Conservation (phyloP, 2,113 vertebrate species). For the Apus apus region DNA sequence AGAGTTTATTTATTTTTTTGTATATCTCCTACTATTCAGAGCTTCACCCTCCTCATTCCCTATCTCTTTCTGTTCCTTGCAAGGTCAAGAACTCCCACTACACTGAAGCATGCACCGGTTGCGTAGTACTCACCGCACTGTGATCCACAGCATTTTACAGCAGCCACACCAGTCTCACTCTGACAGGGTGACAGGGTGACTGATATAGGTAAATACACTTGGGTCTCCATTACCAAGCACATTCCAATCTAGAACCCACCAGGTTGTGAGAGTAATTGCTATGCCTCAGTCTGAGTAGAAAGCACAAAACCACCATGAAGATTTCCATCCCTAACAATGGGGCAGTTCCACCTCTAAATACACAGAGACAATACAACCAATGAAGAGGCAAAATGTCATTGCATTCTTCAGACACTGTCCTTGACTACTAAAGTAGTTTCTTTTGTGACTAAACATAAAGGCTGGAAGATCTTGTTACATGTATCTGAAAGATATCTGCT, state of each 20-base stretch:
- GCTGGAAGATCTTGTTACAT: neutral
- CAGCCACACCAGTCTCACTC: neutral
- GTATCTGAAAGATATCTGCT: neutral
- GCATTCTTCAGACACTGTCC: neutral
- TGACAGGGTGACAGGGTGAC: neutral
- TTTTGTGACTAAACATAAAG: neutral
- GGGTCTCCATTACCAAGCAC: neutral
- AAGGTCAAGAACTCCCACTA: neutral
- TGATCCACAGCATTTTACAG: neutral
- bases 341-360: neutral
- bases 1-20: neutral
- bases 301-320: neutral
- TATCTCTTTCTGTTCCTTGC: neutral
- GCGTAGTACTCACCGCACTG: fast-evolving
- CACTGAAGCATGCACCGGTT: neutral
- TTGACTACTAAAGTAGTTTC: neutral
- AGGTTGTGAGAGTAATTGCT: neutral
- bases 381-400: neutral
- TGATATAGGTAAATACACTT: neutral
- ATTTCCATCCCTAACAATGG: neutral
- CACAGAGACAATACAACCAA: neutral
- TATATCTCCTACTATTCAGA: neutral
- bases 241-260: neutral
- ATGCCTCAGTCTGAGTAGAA: neutral
- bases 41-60: neutral